Percentiles rank a stretch among this genome's conserved stretches.
Conservation (phyloP, 2,888 invertebrate species). For the Plemyria rubiginata region DNA sequence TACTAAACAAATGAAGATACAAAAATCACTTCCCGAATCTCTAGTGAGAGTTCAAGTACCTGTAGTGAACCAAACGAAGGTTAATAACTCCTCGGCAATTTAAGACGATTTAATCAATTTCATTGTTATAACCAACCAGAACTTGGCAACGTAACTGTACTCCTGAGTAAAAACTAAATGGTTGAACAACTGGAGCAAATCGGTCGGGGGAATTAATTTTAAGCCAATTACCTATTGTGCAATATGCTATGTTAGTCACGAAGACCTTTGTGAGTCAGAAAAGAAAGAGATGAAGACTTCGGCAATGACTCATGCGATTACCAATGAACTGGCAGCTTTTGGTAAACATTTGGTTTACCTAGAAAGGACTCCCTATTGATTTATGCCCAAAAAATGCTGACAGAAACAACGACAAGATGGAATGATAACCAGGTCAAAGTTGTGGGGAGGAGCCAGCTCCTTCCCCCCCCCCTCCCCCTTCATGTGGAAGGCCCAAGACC, state of each 20-base stretch:
- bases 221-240: constrained; percentile 74
- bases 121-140: constrained; percentile 66
- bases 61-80: constrained; percentile 32
- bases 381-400: too few relatives aligned
- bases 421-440: too few relatives aligned
- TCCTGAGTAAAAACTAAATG: constrained; percentile 79
- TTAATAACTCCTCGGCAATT: constrained; percentile 44
- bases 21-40: constrained; percentile 2
- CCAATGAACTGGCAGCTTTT: too few relatives aligned
- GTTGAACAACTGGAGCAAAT: constrained; percentile 82
- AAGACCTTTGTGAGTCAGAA: constrained; percentile 27
- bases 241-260: constrained; percentile 70
- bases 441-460: too few relatives aligned
- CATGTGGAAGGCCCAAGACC: too few relatives aligned
- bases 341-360: too few relatives aligned
- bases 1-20: neutral
- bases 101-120: constrained; percentile 60
- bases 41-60: constrained; percentile 30
- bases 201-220: constrained; percentile 75
- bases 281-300: neutral
- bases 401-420: too few relatives aligned
- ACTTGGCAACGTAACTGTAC: constrained; percentile 77
- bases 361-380: too few relatives aligned
- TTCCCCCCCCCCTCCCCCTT: too few relatives aligned
- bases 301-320: too few relatives aligned